phyloP scores from a whole-genome alignment of 2,797 vertebrate genomes.

The Heteromormyrus szaboi region DNA sequence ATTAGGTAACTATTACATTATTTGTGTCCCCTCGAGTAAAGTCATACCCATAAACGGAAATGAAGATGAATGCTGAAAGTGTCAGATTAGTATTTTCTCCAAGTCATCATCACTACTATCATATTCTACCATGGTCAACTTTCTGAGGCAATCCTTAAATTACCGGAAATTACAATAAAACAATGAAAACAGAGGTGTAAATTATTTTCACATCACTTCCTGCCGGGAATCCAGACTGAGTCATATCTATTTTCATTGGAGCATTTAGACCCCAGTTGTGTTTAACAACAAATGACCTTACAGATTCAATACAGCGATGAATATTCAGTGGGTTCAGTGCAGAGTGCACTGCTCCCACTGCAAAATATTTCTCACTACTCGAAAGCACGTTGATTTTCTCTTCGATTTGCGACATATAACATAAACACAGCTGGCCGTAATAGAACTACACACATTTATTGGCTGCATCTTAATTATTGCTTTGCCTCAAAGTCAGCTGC shows the following conservation, averaged over 20 bases:
- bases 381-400: conserved; percentile 11
- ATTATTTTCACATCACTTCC: background rate
- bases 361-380: conserved; percentile 30
- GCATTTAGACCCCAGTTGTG: background rate
- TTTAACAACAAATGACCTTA: background rate
- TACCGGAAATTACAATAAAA: background rate
- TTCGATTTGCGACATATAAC: conserved; percentile 41
- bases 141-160: background rate
- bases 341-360: conserved; percentile 12
- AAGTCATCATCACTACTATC: background rate
- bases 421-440: conserved; percentile 63
- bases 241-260: background rate
- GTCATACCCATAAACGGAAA: background rate
- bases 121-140: background rate
- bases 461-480: conserved; percentile 59
- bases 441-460: conserved; percentile 49
- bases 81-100: background rate
- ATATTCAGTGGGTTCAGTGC: conserved; percentile 28
- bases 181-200: background rate
- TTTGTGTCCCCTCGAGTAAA: background rate
- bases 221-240: background rate
- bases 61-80: background rate
- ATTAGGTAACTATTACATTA: background rate
- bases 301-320: conserved; percentile 26
- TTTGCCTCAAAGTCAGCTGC: conserved; percentile 51